These are phyloP conservation scores for Mareca strepera DNA, from an alignment of 2,797 vertebrate genomes.

Conservation along the genomic window DNA sequence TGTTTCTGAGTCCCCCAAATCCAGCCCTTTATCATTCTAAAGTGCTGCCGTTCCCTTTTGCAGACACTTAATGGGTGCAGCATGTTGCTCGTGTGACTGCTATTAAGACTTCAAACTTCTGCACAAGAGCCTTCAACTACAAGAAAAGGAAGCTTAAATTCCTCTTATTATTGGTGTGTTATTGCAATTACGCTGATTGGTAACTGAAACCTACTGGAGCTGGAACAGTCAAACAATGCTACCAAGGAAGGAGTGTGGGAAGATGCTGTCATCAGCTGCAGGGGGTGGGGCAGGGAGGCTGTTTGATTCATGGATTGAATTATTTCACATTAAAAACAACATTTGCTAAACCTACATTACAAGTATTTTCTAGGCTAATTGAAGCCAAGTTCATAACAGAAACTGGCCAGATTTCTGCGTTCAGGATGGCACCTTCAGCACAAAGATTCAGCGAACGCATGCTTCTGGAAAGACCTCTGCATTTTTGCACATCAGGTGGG, in stretches of 20 bases:
- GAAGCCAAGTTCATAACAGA: neutral
- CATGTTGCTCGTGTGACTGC: constrained; percentile 3
- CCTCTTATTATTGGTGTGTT: constrained; percentile 54
- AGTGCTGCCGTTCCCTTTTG: neutral
- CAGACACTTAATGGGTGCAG: neutral
- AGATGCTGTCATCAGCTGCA: constrained; percentile 52
- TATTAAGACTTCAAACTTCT: constrained; percentile 18
- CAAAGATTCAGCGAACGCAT: neutral
- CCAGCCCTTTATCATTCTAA: constrained; percentile 1
- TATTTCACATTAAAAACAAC: constrained; percentile 26
- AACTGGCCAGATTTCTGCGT: neutral
- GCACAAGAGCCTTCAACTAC: constrained; percentile 3
- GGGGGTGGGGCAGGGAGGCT: constrained; percentile 32
- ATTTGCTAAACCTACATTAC: neutral
- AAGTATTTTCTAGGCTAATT: neutral
- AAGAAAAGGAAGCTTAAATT: constrained; percentile 59
- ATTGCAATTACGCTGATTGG: constrained; percentile 50
- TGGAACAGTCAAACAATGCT: constrained; percentile 50
- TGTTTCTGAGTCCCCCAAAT: constrained; percentile 9
- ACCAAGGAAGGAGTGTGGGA: constrained; percentile 42
- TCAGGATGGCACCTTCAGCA: neutral
- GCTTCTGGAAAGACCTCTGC: neutral
- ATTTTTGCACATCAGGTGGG: neutral
- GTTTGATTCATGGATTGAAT: constrained; percentile 44
- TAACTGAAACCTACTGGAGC: constrained; percentile 61